phyloP scores from a whole-genome alignment of 2,113 vertebrate genomes.

The Amazona guildingii region DNA sequence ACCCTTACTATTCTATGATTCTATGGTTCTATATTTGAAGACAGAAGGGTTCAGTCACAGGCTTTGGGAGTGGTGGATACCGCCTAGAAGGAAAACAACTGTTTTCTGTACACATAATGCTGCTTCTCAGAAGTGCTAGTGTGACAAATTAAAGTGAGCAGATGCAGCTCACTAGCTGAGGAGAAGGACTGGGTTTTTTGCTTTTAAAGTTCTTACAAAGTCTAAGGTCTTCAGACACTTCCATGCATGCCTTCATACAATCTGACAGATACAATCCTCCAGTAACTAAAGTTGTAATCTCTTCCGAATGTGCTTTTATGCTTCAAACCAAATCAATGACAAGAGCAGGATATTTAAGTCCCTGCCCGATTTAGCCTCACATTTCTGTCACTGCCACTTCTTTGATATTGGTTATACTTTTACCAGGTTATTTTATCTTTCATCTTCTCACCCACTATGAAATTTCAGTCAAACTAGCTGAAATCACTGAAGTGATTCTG shows the following conservation, averaged over 20 bases:
- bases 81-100: not conserved
- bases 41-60: not conserved
- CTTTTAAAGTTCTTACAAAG: not conserved
- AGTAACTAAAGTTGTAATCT: not conserved
- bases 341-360: constrained; percentile 7
- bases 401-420: not conserved
- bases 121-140: not conserved
- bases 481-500: not conserved
- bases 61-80: not conserved
- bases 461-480: constrained; percentile 18
- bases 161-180: not conserved
- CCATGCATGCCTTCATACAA: not conserved
- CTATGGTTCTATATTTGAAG: not conserved
- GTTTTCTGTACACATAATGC: not conserved
- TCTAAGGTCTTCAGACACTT: not conserved
- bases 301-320: not conserved
- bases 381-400: not conserved
- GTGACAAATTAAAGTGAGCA: not conserved
- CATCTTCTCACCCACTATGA: not conserved
- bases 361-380: not conserved
- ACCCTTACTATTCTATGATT: too few relatives aligned
- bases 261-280: not conserved
- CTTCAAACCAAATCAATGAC: not conserved
- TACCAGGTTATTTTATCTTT: not conserved
- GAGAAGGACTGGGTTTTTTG: not conserved